phyloP scores from a whole-genome alignment of 2,888 invertebrate species.

The Eilema depressum region DNA sequence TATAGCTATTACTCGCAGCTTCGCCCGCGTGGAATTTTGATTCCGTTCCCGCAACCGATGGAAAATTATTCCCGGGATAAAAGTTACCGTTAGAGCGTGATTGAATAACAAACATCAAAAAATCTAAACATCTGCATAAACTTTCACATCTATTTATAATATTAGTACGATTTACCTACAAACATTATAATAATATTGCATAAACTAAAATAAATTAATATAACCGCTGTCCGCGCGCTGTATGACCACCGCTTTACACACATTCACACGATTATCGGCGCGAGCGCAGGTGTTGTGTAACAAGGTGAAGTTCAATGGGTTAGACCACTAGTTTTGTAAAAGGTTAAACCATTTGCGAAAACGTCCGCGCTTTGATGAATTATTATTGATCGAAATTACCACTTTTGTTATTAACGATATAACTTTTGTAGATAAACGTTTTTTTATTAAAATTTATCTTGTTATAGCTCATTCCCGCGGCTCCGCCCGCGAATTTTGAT shows the following conservation, averaged over 20 bases:
- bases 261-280: conserved; percentile 15
- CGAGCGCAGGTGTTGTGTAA: conserved; percentile 58
- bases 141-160: too few species aligned
- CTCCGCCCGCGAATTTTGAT: too few species aligned
- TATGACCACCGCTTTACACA: conserved; percentile 14
- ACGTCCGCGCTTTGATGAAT: conserved; percentile 39
- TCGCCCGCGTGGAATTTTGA: too few species aligned
- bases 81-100: too few species aligned
- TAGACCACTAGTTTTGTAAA: conserved; percentile 48
- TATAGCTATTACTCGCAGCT: too few species aligned
- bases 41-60: too few species aligned
- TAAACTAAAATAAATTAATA: not conserved
- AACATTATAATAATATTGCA: too few species aligned
- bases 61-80: too few species aligned
- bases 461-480: not conserved
- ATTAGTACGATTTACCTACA: too few species aligned
- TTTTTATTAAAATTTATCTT: not conserved
- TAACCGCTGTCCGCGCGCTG: conserved; percentile 30
- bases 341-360: conserved; percentile 60
- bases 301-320: conserved; percentile 72
- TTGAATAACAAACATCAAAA: too few species aligned
- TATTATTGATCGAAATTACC: conserved; percentile 45
- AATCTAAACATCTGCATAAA: too few species aligned
- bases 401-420: conserved; percentile 27
- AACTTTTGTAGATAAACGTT: not conserved